Conservation (phyloP, 1,140 invertebrate species). For the Formica exsecta region DNA sequence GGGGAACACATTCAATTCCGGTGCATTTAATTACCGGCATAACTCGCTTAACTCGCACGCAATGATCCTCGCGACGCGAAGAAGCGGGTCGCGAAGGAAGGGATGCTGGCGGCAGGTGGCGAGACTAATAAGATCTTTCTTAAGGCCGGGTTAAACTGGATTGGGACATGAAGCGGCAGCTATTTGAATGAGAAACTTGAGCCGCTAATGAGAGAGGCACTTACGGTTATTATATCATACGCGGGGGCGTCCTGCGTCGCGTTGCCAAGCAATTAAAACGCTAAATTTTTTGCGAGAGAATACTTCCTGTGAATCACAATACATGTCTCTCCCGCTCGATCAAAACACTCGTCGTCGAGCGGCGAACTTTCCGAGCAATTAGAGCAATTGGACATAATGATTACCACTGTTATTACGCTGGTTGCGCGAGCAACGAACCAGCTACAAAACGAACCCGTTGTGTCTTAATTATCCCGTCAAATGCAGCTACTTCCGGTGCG, state of each 20-base stretch:
- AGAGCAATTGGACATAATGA: conserved; percentile 25
- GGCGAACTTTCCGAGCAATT: conserved; percentile 60
- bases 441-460: conserved; percentile 7
- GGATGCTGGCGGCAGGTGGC: conserved; percentile 69
- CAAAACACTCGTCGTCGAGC: conserved; percentile 50
- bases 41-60: conserved; percentile 72
- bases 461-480: conserved; percentile 47
- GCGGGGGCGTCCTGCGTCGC: background rate
- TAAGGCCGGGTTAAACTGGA: conserved; percentile 67
- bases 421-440: conserved; percentile 27
- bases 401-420: conserved; percentile 24
- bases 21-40: conserved; percentile 55
- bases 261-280: conserved; percentile 56
- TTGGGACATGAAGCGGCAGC: conserved; percentile 67
- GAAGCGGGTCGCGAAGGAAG: conserved; percentile 23
- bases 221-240: conserved; percentile 72
- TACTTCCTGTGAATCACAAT: conserved; percentile 42
- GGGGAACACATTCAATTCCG: conserved; percentile 69
- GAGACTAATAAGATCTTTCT: conserved; percentile 75
- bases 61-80: conserved; percentile 40
- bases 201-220: conserved; percentile 66
- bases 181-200: conserved; percentile 71
- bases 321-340: background rate
- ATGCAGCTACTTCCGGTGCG: background rate
- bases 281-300: conserved; percentile 12